Percentiles rank a stretch among this genome's conserved stretches.
phyloP scores from a whole-genome alignment of 53 echinoderm and acorn worm genomes.

The Echinometra lucunter region DNA sequence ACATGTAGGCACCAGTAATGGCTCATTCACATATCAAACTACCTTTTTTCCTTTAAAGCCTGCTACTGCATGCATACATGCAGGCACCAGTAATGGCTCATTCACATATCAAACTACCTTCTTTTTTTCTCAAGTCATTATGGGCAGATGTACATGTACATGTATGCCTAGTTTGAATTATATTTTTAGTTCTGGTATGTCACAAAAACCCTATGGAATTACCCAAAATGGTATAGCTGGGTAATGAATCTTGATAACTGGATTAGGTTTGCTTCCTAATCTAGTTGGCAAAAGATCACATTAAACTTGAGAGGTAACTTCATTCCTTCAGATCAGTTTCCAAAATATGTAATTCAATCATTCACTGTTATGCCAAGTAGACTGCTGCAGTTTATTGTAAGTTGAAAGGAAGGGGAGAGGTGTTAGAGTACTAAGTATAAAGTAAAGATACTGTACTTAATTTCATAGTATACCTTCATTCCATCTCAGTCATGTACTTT shows the following conservation, averaged over 20 bases:
- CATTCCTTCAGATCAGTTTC: conserved; percentile 6
- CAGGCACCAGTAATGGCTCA: too few relatives aligned
- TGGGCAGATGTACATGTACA: too few relatives aligned
- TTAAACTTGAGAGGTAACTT: conserved; percentile 12
- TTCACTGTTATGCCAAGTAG: neutral
- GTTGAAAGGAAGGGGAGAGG: neutral
- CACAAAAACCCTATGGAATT: neutral
- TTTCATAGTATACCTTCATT: neutral
- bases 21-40: too few relatives aligned
- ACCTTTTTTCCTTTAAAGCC: too few relatives aligned
- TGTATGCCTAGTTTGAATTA: too few relatives aligned
- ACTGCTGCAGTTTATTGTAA: neutral
- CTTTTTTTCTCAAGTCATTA: too few relatives aligned
- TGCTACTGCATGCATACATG: too few relatives aligned
- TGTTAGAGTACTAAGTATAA: neutral
- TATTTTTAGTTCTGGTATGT: too few relatives aligned
- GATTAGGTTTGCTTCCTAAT: conserved; percentile 35
- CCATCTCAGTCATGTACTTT: neutral
- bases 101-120: too few relatives aligned
- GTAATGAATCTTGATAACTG: conserved; percentile 29
- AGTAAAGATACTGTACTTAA: neutral
- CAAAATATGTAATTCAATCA: conserved; percentile 36
- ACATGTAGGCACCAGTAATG: too few relatives aligned
- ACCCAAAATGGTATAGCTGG: neutral
- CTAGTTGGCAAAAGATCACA: conserved; percentile 41